Base-by-base conservation (phyloP, 2,888 invertebrate species). In the Limnephilus auricula region DNA sequence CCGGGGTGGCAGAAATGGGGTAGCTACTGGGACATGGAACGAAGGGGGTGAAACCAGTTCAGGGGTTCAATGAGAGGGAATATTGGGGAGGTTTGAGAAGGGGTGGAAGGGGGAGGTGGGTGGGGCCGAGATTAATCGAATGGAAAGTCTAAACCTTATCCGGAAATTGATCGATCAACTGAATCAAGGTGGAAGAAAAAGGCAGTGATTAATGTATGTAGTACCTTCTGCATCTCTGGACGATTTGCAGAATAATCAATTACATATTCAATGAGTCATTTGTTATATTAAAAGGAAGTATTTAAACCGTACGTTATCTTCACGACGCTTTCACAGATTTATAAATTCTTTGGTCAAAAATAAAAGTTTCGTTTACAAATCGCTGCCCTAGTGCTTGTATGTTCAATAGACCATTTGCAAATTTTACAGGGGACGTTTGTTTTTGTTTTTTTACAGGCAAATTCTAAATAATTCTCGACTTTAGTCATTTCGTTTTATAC, bases 61-160 rank as follows among this genome's bases (percentile, higher is more conserved):
- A n/a, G 25, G 65, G 25, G 25, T 65, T 25, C 65, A n/a, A 65
- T 65, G n/a, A 9, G 25, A 65, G 65, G 65, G 25, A 25, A 25
- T 65, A 65, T 18, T 50, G 15, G 18, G 25, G 18, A 65, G 1
- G 65, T 25, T 12, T 0, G 18, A 3, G 50, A 18, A 15, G 4
- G 18, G 25, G 25, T 18, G 12, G 18, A 6, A 4, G 65, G 18
- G 18, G 50, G 25, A 15, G 25, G 65, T 25, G 65, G 65, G 82
- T 25, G 82, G 32, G 82, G 34, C 82, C 30, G 37, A 40, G 85
- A 40, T 85, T 85, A 85, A 85, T 85, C 85, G 85, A 40, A 40
- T 40, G 85, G 85, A 85, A 85, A n/a, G 37, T 30, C 85, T n/a
- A n/a, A 65, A 25, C 85, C 85, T 85, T 85, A 85, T 85, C 85